A percentile compares a stretch with the other conserved stretches of the same genome.
phyloP scores from a whole-genome alignment of 2,888 invertebrate species.

The Syrista parreyssii region DNA sequence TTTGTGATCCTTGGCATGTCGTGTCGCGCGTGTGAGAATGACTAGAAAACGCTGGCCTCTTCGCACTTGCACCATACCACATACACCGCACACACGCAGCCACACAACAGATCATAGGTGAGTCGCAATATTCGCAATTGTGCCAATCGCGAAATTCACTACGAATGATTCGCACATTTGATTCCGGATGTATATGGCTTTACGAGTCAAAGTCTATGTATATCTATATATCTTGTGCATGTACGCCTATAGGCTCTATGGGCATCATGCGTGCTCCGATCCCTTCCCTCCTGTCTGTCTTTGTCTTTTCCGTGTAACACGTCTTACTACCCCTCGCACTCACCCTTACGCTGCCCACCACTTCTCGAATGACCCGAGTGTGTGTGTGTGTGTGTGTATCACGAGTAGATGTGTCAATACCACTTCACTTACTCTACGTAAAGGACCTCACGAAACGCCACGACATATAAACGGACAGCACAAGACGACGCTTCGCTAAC shows the following conservation, averaged over 20 bases:
- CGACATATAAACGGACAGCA: neutral
- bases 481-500: neutral
- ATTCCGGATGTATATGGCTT: neutral
- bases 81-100: slow-evolving; percentile 10
- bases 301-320: neutral
- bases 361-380: neutral
- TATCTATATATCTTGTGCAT: neutral
- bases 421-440: neutral
- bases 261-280: neutral
- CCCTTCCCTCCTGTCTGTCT: too few relatives aligned
- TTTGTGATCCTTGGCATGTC: neutral
- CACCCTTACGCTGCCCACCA: neutral
- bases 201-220: neutral
- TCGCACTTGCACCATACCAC: slow-evolving; percentile 23
- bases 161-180: neutral
- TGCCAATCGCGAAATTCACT: neutral
- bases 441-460: neutral
- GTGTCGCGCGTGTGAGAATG: slow-evolving; percentile 34
- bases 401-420: neutral
- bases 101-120: neutral
- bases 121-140: neutral
- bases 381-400: neutral
- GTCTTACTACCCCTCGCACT: neutral
- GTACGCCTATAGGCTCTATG: neutral
- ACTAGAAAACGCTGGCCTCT: slow-evolving; percentile 40